Evolutionary conservation across 2,888 invertebrate species (phyloP).

Genomic region (Brachycybe producta): DNA sequence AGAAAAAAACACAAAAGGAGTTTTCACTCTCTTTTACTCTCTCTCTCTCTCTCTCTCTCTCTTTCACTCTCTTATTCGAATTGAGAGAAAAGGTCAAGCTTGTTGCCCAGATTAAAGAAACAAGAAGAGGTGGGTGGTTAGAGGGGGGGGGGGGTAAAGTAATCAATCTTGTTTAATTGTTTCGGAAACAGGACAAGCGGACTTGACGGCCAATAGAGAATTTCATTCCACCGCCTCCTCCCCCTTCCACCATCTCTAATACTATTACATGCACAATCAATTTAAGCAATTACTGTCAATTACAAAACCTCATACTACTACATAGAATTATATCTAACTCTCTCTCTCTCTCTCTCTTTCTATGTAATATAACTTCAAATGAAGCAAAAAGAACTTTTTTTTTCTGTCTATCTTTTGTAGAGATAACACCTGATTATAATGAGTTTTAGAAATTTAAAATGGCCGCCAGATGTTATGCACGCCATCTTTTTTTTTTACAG

Average conservation of each 20-base stretch:
- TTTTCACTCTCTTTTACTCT: background rate
- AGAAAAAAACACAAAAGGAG: background rate
- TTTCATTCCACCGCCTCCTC: no score
- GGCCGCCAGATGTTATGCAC: background rate
- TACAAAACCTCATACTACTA: background rate
- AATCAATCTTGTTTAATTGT: slow-evolving; percentile 6
- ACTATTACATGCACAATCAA: slow-evolving; percentile 1
- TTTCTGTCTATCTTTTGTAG: background rate
- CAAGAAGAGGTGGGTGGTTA: background rate
- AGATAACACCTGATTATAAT: background rate
- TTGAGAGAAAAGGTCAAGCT: background rate
- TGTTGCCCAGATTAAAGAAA: background rate
- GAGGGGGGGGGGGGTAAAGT: background rate
- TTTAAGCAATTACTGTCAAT: slow-evolving; percentile 5
- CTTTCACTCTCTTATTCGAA: background rate
- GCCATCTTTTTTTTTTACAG: background rate
- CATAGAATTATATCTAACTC: background rate
- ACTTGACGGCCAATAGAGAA: background rate
- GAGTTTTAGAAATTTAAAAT: background rate
- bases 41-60: background rate
- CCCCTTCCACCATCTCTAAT: background rate
- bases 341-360: background rate
- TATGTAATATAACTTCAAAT: background rate
- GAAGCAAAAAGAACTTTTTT: background rate
- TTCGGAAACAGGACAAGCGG: slow-evolving; percentile 2